Conservation (phyloP, 1,140 invertebrate genomes). For the Drosophila leontia region DNA sequence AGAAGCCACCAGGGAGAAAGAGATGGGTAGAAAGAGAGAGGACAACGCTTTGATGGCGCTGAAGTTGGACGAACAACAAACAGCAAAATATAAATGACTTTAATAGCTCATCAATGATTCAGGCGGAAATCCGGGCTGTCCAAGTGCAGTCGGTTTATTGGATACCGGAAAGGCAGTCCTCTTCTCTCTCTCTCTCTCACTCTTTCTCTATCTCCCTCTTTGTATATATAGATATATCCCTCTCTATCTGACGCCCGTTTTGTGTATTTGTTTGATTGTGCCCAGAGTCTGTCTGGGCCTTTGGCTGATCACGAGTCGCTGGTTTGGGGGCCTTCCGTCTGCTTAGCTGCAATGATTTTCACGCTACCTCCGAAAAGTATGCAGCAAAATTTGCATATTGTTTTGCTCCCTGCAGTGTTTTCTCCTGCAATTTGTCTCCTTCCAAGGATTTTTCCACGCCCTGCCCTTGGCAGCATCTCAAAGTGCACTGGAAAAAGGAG, state of each 20-base stretch:
- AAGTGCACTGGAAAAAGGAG: neutral
- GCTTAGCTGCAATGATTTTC: constrained; percentile 79
- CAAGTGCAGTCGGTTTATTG: constrained; percentile 84
- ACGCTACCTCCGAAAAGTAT: constrained; percentile 80
- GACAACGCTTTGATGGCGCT: constrained; percentile 4
- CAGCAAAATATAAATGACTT: constrained; percentile 84
- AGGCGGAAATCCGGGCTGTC: constrained; percentile 84
- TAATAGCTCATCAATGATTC: constrained; percentile 85
- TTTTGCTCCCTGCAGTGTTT: constrained; percentile 61
- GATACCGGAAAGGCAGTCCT: constrained; percentile 78
- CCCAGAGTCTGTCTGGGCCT: constrained; percentile 13
- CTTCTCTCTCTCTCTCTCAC: constrained; percentile 19
- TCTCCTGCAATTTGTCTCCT: constrained; percentile 54
- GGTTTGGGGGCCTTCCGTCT: constrained; percentile 32
- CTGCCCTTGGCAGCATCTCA: constrained; percentile 14
- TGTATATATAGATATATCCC: neutral
- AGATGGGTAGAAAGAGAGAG: neutral
- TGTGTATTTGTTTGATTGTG: constrained; percentile 42
- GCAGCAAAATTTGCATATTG: constrained; percentile 82
- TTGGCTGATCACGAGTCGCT: constrained; percentile 1
- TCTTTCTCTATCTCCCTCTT: constrained; percentile 18
- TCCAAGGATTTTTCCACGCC: constrained; percentile 4
- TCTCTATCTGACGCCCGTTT: neutral
- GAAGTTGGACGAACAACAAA: constrained; percentile 63
- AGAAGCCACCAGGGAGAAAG: neutral